phyloP scores from a whole-genome alignment of 2,113 vertebrate species.

The Actenoides hombroni region DNA sequence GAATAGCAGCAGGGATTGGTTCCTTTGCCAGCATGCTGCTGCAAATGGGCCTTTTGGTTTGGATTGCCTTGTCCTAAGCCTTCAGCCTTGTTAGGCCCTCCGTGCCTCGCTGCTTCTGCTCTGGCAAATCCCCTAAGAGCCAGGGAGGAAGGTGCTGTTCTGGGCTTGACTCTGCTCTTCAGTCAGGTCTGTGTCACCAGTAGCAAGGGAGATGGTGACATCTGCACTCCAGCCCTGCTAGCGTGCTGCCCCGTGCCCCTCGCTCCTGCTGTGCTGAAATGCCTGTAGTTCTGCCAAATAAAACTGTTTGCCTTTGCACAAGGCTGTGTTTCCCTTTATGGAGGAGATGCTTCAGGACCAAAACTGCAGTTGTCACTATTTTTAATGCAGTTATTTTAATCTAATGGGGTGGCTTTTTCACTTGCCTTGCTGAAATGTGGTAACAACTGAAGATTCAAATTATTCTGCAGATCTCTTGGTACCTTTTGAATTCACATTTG shows the following conservation, averaged over 20 bases:
- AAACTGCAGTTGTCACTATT: background rate
- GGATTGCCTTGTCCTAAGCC: background rate
- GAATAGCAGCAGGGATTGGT: background rate
- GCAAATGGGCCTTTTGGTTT: background rate
- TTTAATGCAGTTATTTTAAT: background rate
- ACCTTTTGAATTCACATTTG: background rate
- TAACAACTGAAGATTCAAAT: background rate
- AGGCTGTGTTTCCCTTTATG: background rate
- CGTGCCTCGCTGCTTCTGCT: background rate
- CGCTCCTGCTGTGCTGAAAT: background rate
- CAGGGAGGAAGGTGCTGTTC: background rate
- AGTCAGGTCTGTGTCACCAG: accelerated
- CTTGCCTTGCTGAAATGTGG: background rate
- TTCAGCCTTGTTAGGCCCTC: background rate
- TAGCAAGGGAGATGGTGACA: background rate
- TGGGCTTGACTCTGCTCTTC: background rate
- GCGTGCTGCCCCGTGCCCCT: background rate
- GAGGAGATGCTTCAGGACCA: background rate
- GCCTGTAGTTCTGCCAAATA: background rate
- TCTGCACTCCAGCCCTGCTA: background rate
- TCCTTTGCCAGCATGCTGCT: background rate
- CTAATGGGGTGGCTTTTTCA: background rate
- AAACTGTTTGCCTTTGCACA: background rate
- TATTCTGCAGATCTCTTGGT: background rate
- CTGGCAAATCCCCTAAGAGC: background rate